phyloP scores from a whole-genome alignment of 2,888 invertebrate genomes.

The Volucella bombylans region DNA sequence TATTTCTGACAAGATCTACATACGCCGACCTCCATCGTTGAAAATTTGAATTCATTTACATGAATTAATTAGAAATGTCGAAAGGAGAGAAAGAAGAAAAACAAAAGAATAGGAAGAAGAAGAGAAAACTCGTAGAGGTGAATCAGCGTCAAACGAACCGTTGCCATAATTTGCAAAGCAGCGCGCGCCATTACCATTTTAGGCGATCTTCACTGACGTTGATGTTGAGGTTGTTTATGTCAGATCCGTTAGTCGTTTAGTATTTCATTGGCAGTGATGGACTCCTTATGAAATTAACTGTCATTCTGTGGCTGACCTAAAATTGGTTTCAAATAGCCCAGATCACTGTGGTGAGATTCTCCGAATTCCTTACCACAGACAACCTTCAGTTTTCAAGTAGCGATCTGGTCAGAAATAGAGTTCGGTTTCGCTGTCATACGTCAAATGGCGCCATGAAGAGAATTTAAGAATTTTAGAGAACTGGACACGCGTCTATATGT shows the following conservation, averaged over 20 bases:
- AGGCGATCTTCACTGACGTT: constrained; percentile 24
- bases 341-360: constrained; percentile 1
- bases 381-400: neutral
- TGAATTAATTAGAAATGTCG: constrained; percentile 51
- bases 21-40: neutral
- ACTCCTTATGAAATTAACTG: too few species aligned
- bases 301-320: constrained; percentile 28
- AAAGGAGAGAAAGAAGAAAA: neutral
- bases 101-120: neutral
- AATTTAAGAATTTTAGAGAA: neutral
- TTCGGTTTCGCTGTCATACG: constrained; percentile 38
- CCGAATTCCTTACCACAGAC: constrained; percentile 2
- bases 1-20: constrained; percentile 36
- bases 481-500: constrained; percentile 54
- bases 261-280: neutral
- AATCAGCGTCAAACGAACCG: constrained; percentile 36
- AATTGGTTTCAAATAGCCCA: constrained; percentile 48
- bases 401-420: constrained; percentile 3
- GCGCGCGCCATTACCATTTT: constrained; percentile 65
- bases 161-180: constrained; percentile 66
- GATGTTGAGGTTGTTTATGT: constrained; percentile 33
- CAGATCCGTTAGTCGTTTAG: constrained; percentile 18
- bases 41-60: constrained; percentile 61
- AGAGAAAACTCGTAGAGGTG: constrained; percentile 4
- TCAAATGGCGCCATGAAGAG: constrained; percentile 27